Percentiles rank a stretch among this genome's conserved stretches.
Evolutionary conservation across 1,140 invertebrate genomes (phyloP).

Genomic region (Caenorhabditis brenneri): DNA sequence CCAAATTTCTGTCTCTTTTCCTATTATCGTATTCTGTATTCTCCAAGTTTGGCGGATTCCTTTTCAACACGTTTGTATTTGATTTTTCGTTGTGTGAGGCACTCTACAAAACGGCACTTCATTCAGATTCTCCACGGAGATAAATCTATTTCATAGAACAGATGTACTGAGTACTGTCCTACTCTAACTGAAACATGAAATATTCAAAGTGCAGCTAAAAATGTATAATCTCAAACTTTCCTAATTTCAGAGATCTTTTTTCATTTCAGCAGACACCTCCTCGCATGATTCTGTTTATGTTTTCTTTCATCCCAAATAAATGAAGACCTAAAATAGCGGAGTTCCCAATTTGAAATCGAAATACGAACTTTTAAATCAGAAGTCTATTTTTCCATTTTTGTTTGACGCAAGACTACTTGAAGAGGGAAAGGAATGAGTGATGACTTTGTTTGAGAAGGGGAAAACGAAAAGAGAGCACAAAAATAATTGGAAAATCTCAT

Average conservation of each 20-base stretch:
- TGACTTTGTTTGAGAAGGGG: neutral
- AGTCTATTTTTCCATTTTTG: neutral
- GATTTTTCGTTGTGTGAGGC: too few species aligned
- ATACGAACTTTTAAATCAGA: neutral
- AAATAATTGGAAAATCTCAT: slow-evolving; percentile 38
- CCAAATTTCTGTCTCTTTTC: too few species aligned
- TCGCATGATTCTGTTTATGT: neutral
- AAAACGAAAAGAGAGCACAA: neutral
- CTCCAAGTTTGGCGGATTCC: too few species aligned
- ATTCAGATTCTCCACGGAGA: too few species aligned
- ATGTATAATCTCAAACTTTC: neutral
- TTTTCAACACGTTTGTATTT: too few species aligned
- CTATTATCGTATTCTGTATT: too few species aligned
- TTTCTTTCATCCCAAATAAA: neutral
- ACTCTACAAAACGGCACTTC: too few species aligned
- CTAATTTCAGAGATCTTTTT: neutral
- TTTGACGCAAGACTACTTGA: slow-evolving; percentile 16
- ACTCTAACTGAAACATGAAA: too few species aligned
- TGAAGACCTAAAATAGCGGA: neutral
- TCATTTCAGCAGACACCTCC: neutral
- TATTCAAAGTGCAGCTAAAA: neutral
- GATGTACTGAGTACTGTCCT: too few species aligned
- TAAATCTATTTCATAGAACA: too few species aligned
- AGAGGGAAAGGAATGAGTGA: neutral
- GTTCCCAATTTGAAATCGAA: neutral